Percentiles rank a stretch among this genome's conserved stretches.
These are phyloP conservation scores for Abrostola triplasia DNA, from an alignment of 2,888 invertebrate genomes.

Conservation along the genomic window DNA sequence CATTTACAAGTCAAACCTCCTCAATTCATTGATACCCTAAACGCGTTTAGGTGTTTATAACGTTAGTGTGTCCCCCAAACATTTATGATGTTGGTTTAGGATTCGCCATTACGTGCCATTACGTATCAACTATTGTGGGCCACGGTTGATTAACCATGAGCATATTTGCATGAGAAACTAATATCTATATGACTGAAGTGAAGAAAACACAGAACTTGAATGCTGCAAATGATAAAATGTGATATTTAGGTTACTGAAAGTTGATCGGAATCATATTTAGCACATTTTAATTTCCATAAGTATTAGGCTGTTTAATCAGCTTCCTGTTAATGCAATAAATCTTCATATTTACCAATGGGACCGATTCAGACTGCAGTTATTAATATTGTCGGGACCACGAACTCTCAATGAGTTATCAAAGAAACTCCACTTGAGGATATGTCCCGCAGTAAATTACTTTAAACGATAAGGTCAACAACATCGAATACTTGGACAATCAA, in stretches of 20 bases:
- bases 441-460: neutral
- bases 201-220: no score
- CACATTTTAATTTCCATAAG: no score
- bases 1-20: slow-evolving; percentile 6
- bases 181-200: neutral
- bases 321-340: no score
- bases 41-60: slow-evolving; percentile 32
- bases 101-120: slow-evolving; percentile 31
- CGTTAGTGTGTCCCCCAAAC: slow-evolving; percentile 39
- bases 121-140: slow-evolving; percentile 15
- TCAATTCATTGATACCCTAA: slow-evolving; percentile 9
- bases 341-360: no score
- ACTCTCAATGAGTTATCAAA: neutral
- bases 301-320: no score
- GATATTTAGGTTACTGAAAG: no score
- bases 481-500: slow-evolving; percentile 18
- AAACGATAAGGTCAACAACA: slow-evolving; percentile 7
- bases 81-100: slow-evolving; percentile 45
- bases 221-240: no score
- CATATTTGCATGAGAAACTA: neutral
- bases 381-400: no score
- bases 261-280: no score
- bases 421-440: neutral
- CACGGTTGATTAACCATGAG: slow-evolving; percentile 23
- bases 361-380: no score